Percentiles rank a stretch among this genome's conserved stretches.
These are phyloP conservation scores for Epiblema foenella DNA, from an alignment of 2,888 invertebrate species.

Conservation along the genomic window DNA sequence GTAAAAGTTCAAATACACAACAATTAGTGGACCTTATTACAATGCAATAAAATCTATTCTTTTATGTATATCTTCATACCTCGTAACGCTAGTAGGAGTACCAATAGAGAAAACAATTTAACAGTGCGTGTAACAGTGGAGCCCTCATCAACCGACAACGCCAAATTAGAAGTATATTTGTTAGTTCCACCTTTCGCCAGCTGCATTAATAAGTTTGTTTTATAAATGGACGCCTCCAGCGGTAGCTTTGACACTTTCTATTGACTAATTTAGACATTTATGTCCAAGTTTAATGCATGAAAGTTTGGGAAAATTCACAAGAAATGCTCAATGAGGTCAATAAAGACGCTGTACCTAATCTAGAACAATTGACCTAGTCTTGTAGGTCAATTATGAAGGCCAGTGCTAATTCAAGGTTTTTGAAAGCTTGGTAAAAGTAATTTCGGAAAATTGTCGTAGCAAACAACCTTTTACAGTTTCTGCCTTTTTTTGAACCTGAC, in stretches of 20 bases:
- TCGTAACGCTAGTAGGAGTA: slow-evolving; percentile 27
- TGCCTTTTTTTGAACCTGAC: no score
- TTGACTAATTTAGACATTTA: slow-evolving; percentile 47
- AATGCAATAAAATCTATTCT: neutral
- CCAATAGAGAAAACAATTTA: slow-evolving; percentile 22
- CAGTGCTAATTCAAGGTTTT: no score
- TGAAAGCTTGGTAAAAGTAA: no score
- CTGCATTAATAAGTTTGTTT: slow-evolving; percentile 16
- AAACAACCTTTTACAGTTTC: no score
- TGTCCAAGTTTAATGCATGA: slow-evolving; percentile 29
- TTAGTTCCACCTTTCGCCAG: slow-evolving; percentile 20
- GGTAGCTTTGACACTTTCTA: slow-evolving; percentile 54
- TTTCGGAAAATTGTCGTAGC: no score
- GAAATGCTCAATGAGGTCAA: slow-evolving; percentile 9
- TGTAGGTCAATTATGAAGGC: no score
- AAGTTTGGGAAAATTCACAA: slow-evolving; percentile 37
- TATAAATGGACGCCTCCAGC: slow-evolving; percentile 36
- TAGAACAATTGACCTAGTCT: neutral
- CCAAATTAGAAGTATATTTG: slow-evolving; percentile 12
- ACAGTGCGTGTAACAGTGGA: slow-evolving; percentile 1
- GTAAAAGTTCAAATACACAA: slow-evolving; percentile 69
- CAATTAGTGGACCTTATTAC: slow-evolving; percentile 3
- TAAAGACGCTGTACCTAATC: neutral
- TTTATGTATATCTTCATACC: neutral
- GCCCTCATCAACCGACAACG: slow-evolving; percentile 13